phyloP scores from a whole-genome alignment of 2,113 vertebrate genomes.

The Microtus ochrogaster region DNA sequence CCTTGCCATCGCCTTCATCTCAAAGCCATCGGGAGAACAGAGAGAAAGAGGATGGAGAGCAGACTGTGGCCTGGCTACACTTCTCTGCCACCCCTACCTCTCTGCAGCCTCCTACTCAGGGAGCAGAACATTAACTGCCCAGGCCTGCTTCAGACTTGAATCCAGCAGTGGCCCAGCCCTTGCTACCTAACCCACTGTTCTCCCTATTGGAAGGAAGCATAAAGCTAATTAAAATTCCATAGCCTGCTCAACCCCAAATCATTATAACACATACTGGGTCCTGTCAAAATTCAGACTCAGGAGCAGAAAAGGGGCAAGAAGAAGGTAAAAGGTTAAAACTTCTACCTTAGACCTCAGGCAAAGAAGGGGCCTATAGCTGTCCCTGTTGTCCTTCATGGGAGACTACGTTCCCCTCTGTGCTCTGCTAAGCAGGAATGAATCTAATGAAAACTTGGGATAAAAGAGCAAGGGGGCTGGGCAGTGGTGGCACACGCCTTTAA shows the following conservation, averaged over 20 bases:
- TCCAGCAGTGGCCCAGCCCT: slow-evolving; percentile 30
- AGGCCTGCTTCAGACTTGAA: not conserved
- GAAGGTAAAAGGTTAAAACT: slow-evolving; percentile 14
- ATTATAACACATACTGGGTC: slow-evolving; percentile 80
- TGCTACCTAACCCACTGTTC: slow-evolving; percentile 27
- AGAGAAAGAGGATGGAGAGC: slow-evolving; percentile 63
- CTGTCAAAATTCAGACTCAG: slow-evolving; percentile 73
- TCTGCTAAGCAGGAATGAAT: not conserved
- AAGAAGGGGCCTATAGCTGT: not conserved
- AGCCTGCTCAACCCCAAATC: slow-evolving; percentile 79
- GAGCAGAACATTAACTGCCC: not conserved
- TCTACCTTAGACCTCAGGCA: not conserved
- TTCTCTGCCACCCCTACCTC: slow-evolving; percentile 12
- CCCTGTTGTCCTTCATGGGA: not conserved
- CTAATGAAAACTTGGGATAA: not conserved
- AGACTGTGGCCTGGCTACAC: slow-evolving; percentile 51
- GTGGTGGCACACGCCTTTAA: too few relatives aligned
- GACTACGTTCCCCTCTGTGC: not conserved
- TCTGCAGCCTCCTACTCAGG: slow-evolving; percentile 16
- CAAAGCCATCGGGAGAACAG: slow-evolving; percentile 78
- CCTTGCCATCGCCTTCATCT: slow-evolving; percentile 80
- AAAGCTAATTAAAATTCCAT: slow-evolving; percentile 84
- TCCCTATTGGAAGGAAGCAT: slow-evolving; percentile 28
- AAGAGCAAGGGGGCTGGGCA: not conserved
- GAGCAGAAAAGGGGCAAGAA: slow-evolving; percentile 24